A percentile compares a stretch with the other conserved stretches of the same genome.
Conservation (phyloP, 2,113 vertebrate genomes). For the Cyanoliseus patagonus region DNA sequence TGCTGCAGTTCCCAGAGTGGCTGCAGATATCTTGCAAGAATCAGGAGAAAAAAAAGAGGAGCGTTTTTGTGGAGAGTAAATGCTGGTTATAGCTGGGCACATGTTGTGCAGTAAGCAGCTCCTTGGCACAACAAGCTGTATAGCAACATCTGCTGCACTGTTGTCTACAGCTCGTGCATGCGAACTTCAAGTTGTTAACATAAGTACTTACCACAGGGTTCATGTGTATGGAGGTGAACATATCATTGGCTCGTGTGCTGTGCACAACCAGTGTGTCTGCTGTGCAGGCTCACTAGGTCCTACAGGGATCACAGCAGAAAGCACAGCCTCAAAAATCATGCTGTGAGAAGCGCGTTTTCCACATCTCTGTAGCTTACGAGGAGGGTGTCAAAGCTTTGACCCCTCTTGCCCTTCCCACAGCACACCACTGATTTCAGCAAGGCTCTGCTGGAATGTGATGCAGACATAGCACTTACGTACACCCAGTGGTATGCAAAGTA, state of each 20-base stretch:
- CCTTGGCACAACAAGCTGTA: background rate
- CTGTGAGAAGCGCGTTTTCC: background rate
- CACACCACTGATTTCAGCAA: background rate
- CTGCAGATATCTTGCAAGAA: background rate
- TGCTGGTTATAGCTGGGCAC: background rate
- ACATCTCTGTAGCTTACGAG: accelerated
- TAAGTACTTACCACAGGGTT: accelerated
- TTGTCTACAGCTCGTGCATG: accelerated
- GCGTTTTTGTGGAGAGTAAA: background rate
- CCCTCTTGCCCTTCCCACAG: background rate
- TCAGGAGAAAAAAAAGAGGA: background rate
- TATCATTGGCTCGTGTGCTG: accelerated
- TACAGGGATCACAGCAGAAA: background rate
- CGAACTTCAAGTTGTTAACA: accelerated
- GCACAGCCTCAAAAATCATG: background rate
- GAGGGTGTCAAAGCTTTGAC: accelerated
- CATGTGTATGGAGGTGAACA: accelerated
- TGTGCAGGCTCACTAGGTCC: too few species aligned
- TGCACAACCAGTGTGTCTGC: background rate
- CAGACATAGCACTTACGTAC: accelerated
- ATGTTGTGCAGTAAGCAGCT: accelerated
- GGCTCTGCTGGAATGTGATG: background rate
- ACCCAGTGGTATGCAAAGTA: accelerated
- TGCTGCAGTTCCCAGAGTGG: background rate
- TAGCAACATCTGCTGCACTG: background rate